Evolutionary conservation across 2,888 invertebrate genomes (phyloP).

Genomic region (Camptogramma bilineatum): DNA sequence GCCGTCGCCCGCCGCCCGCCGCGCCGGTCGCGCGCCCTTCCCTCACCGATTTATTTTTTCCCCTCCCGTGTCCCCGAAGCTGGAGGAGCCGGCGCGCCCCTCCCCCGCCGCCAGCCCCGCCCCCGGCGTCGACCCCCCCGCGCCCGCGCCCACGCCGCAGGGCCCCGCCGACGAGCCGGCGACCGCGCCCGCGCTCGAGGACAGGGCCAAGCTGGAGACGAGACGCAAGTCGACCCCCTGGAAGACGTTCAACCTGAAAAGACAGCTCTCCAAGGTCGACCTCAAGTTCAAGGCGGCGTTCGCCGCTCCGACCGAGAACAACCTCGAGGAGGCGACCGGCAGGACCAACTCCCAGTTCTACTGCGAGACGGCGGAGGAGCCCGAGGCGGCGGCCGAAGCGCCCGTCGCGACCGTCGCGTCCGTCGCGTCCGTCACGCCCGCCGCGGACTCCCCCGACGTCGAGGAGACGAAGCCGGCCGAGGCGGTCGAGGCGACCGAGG

Average conservation of each 20-base stretch:
- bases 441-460: conserved; percentile 46
- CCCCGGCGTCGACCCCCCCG: conserved; percentile 46
- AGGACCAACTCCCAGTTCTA: conserved; percentile 73
- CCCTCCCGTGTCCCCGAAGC: conserved; percentile 67
- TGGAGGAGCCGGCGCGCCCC: conserved; percentile 60
- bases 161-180: conserved; percentile 40
- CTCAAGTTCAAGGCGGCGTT: conserved; percentile 89
- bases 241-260: conserved; percentile 92
- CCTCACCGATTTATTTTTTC: conserved; percentile 69
- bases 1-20: conserved; percentile 32
- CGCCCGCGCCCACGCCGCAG: conserved; percentile 45
- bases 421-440: conserved; percentile 54
- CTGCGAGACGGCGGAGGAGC: conserved; percentile 59
- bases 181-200: conserved; percentile 54
- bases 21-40: conserved; percentile 43
- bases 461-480: conserved; percentile 44
- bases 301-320: conserved; percentile 75
- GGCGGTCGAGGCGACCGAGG: conserved; percentile 46
- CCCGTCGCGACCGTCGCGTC: conserved; percentile 48
- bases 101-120: conserved; percentile 50
- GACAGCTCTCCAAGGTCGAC: conserved; percentile 92
- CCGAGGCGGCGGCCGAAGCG: conserved; percentile 44
- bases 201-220: conserved; percentile 70
- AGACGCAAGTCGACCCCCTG: conserved; percentile 89
- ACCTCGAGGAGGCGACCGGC: conserved; percentile 62